Conservation (phyloP, 2,113 vertebrate genomes). For the Taxidea taxus region DNA sequence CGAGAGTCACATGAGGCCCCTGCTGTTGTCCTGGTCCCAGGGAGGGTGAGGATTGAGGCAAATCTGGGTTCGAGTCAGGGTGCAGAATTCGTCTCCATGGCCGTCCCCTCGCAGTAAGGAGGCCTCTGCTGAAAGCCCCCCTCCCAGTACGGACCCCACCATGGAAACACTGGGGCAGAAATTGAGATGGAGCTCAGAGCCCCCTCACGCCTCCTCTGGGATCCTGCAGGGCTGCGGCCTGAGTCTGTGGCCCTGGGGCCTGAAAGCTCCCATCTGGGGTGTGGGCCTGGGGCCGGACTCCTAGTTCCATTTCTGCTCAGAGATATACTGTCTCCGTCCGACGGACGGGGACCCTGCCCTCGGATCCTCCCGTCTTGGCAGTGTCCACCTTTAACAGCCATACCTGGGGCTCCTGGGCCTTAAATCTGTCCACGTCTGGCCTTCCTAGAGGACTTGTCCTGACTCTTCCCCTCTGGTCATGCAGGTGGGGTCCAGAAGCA, state of each 20-base stretch:
- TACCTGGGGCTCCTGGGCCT: not conserved
- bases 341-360: not conserved
- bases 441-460: not conserved
- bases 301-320: not conserved
- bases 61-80: not conserved
- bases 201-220: no score
- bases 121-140: not conserved
- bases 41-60: not conserved
- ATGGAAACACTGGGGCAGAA: not conserved
- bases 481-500: no score
- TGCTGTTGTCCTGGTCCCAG: no score
- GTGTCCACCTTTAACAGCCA: not conserved
- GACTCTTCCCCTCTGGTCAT: not conserved
- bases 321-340: not conserved
- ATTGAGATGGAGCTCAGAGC: not conserved
- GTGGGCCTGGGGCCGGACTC: not conserved
- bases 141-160: accelerated
- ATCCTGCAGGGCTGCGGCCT: not conserved
- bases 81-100: not conserved
- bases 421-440: not conserved
- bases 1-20: not conserved
- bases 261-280: not conserved
- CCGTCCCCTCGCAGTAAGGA: not conserved
- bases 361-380: not conserved
- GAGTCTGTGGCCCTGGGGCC: accelerated